Percentiles rank a stretch among this genome's conserved stretches.
These are phyloP conservation scores for Empidonax alnorum DNA, from an alignment of 2,113 vertebrate species.

Conservation along the genomic window DNA sequence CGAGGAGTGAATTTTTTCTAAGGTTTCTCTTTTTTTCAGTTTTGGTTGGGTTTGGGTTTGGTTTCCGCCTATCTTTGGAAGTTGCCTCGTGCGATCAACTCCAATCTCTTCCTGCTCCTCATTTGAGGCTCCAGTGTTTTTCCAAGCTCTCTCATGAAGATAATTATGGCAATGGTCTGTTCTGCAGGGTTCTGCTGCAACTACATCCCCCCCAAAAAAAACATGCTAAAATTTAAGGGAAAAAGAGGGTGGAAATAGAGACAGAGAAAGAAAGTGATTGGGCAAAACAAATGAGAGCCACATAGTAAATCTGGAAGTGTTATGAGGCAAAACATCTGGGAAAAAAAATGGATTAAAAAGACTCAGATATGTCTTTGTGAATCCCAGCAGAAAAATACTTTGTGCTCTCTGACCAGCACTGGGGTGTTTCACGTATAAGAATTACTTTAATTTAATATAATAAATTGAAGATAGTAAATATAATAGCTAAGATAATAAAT, in stretches of 20 bases:
- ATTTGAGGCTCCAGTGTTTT: background rate
- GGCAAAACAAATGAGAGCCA: background rate
- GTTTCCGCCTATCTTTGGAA: background rate
- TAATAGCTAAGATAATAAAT: no score
- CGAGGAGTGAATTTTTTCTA: background rate
- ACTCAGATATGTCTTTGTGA: background rate
- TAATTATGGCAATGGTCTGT: background rate
- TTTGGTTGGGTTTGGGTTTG: background rate
- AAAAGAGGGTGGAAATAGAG: background rate
- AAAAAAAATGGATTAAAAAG: background rate
- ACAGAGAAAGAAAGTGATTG: background rate
- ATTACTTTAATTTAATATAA: background rate
- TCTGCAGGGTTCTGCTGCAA: background rate
- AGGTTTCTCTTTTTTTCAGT: background rate
- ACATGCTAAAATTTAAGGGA: background rate
- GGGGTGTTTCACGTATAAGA: background rate
- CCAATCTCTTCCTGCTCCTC: background rate
- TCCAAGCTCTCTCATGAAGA: background rate
- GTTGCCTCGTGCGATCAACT: rapidly evolving
- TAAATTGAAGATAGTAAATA: no score
- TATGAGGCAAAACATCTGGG: background rate
- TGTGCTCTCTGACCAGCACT: background rate
- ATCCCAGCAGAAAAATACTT: background rate
- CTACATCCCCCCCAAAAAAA: background rate
- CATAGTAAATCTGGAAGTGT: background rate